Evolutionary conservation across 2,888 invertebrate species (phyloP).

Genomic region (Eilema sororculum): DNA sequence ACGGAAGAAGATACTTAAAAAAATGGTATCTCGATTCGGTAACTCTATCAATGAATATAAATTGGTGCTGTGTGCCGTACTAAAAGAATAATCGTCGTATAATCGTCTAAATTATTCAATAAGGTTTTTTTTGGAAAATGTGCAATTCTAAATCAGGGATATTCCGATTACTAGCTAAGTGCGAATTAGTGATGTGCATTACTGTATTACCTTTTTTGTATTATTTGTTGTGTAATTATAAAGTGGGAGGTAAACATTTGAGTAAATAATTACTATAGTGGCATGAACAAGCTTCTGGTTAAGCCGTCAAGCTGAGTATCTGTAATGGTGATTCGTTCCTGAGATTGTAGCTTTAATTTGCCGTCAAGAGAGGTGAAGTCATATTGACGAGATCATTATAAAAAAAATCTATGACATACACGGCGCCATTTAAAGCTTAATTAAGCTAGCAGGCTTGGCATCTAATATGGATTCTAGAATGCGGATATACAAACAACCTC

Average conservation of each 20-base stretch:
- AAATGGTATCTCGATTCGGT: too few relatives aligned
- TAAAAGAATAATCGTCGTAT: slow-evolving; percentile 25
- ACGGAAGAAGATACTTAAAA: slow-evolving; percentile 18
- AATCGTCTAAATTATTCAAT: slow-evolving; percentile 40
- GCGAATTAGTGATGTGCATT: too few relatives aligned
- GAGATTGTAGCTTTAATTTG: too few relatives aligned
- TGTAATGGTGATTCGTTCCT: too few relatives aligned
- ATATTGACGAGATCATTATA: too few relatives aligned
- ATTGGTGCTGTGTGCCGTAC: slow-evolving; percentile 17
- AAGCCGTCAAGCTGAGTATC: too few relatives aligned
- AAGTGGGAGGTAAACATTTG: too few relatives aligned
- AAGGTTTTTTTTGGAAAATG: slow-evolving; percentile 30
- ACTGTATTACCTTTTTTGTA: too few relatives aligned
- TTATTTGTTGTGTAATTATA: too few relatives aligned
- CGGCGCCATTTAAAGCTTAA: neutral
- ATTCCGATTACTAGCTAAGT: neutral
- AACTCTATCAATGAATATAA: slow-evolving; percentile 24
- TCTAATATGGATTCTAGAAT: neutral
- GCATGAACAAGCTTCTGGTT: too few relatives aligned
- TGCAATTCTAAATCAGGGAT: neutral
- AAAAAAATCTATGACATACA: neutral
- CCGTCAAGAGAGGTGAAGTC: too few relatives aligned
- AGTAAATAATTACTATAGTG: too few relatives aligned
- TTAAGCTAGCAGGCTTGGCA: neutral
- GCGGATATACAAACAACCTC: neutral